phyloP scores from a whole-genome alignment of 2,888 invertebrate genomes.

The Pseudococcus jackbeardsleyi region DNA sequence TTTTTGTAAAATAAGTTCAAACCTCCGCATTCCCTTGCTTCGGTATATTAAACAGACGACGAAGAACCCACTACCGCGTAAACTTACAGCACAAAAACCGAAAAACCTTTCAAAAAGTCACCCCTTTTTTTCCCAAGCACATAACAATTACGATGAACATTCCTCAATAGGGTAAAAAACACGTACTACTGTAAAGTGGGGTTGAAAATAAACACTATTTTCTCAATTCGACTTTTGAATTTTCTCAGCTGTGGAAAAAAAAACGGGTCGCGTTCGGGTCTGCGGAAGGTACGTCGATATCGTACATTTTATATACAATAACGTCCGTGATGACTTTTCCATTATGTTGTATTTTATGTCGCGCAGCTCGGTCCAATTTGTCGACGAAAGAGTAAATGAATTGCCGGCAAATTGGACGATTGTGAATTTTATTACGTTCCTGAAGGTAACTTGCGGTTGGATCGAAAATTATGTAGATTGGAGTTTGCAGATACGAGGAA shows the following conservation, averaged over 20 bases:
- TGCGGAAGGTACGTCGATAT: neutral
- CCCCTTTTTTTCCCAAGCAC: neutral
- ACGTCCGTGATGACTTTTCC: neutral
- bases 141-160: slow-evolving; percentile 7
- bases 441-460: too few species aligned
- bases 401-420: neutral
- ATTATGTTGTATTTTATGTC: neutral
- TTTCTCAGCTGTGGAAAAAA: neutral
- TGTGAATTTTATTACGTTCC: too few species aligned
- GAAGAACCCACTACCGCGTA: neutral
- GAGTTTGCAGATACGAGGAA: too few species aligned
- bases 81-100: neutral
- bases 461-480: too few species aligned
- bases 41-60: neutral
- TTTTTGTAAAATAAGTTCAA: neutral
- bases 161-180: slow-evolving; percentile 17
- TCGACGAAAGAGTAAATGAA: neutral
- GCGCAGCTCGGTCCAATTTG: neutral
- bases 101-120: slow-evolving; percentile 7
- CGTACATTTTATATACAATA: neutral
- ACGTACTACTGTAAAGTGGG: neutral
- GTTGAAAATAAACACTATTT: slow-evolving; percentile 13
- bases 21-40: neutral
- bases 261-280: neutral
- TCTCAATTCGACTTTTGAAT: neutral